Evolutionary conservation across 2,113 vertebrate genomes (phyloP).

Genomic region (Micromys minutus): DNA sequence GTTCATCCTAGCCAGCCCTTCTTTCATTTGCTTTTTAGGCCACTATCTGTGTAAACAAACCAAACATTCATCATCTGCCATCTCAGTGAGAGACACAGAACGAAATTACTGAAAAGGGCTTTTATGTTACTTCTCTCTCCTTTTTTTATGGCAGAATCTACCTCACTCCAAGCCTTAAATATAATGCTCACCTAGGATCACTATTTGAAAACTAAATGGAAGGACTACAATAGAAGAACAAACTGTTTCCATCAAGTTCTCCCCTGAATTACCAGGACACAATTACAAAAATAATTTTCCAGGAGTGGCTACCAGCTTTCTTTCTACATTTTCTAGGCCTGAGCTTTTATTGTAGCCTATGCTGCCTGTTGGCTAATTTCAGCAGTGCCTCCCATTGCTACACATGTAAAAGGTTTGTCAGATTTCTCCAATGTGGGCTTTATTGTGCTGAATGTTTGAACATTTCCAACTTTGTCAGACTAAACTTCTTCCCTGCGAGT

Average conservation of each 20-base stretch:
- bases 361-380: conserved; percentile 65
- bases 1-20: conserved; percentile 51
- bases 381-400: background rate
- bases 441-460: conserved; percentile 69
- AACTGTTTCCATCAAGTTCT: conserved; percentile 49
- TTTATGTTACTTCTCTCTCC: conserved; percentile 62
- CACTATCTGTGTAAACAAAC: conserved; percentile 77
- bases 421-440: conserved; percentile 53
- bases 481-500: conserved; percentile 46
- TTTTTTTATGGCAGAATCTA: conserved; percentile 57
- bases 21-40: conserved; percentile 60
- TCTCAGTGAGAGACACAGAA: conserved; percentile 58
- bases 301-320: conserved; percentile 26
- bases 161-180: conserved; percentile 14
- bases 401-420: conserved; percentile 59
- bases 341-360: conserved; percentile 52
- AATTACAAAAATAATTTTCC: conserved; percentile 67
- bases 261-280: conserved; percentile 20
- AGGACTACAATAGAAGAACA: conserved; percentile 37
- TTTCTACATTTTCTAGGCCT: conserved; percentile 41
- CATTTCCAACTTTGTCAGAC: conserved; percentile 61
- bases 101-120: conserved; percentile 56
- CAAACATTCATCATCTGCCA: conserved; percentile 59
- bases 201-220: conserved; percentile 64
- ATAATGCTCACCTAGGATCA: conserved; percentile 28